Percentiles rank a stretch among this genome's conserved stretches.
Evolutionary conservation across 2,888 invertebrate genomes (phyloP).

Genomic region (Shargacucullia verbasci): DNA sequence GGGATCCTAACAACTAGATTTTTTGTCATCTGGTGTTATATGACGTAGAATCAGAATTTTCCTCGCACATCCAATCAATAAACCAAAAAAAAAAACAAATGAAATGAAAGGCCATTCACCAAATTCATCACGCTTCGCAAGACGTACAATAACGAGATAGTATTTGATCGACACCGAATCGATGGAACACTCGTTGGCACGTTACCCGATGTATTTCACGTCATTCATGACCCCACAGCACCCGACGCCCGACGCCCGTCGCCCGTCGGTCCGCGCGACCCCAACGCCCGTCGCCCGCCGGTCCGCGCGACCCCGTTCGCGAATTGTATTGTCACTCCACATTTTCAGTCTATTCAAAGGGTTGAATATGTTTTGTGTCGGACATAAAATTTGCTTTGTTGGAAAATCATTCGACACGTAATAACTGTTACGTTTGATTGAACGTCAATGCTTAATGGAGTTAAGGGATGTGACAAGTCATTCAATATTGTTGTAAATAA

Average conservation of each 20-base stretch:
- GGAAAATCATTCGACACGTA: slow-evolving; percentile 50
- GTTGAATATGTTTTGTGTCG: slow-evolving; percentile 58
- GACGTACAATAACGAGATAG: slow-evolving; percentile 25
- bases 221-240: slow-evolving; percentile 47
- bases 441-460: slow-evolving; percentile 21
- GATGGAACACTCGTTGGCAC: slow-evolving; percentile 45
- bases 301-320: slow-evolving; percentile 49
- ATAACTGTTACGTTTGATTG: slow-evolving; percentile 53
- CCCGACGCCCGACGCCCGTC: slow-evolving; percentile 17
- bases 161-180: slow-evolving; percentile 39
- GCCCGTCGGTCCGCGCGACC: background rate
- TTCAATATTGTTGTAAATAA: background rate
- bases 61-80: no score
- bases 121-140: slow-evolving; percentile 29
- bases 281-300: slow-evolving; percentile 9
- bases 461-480: slow-evolving; percentile 18
- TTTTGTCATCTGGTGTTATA: no score
- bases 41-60: no score
- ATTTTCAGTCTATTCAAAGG: slow-evolving; percentile 58
- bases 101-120: slow-evolving; percentile 31
- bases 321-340: slow-evolving; percentile 64
- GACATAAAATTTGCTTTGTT: slow-evolving; percentile 54
- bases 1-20: no score
- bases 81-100: background rate
- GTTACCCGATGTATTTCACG: slow-evolving; percentile 43